A percentile compares a stretch with the other conserved stretches of the same genome.
These are phyloP conservation scores for Phycodurus eques DNA, from an alignment of 2,113 vertebrate species.

Conservation along the genomic window DNA sequence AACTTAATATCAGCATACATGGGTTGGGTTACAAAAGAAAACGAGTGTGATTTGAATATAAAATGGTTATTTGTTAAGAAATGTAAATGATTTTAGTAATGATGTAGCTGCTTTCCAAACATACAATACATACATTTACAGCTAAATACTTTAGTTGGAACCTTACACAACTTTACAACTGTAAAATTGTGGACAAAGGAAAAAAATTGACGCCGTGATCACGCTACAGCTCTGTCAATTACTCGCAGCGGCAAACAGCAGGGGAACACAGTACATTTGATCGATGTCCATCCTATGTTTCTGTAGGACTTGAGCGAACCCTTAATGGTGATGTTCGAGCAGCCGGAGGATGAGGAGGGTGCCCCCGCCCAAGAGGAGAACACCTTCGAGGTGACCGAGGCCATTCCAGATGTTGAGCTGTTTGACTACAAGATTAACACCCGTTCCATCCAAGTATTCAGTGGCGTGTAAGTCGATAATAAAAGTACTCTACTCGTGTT, in stretches of 20 bases:
- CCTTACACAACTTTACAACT: too few relatives aligned
- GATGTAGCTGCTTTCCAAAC: too few relatives aligned
- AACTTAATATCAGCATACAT: too few relatives aligned
- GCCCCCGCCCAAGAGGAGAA: constrained; percentile 63
- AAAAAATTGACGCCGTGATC: too few relatives aligned
- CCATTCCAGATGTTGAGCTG: constrained; percentile 81
- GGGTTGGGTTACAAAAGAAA: too few relatives aligned
- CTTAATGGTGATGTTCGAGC: constrained; percentile 78
- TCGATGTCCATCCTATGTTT: background rate
- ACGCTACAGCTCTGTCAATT: background rate
- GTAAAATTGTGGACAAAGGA: too few relatives aligned
- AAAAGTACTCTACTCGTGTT: background rate
- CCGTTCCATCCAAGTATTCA: constrained; percentile 85
- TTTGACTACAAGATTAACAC: constrained; percentile 72
- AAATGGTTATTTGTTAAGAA: too few relatives aligned
- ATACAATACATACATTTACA: too few relatives aligned
- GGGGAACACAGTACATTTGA: background rate
- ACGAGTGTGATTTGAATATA: too few relatives aligned
- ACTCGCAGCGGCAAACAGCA: background rate
- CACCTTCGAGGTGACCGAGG: constrained; percentile 81
- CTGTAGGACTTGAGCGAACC: constrained; percentile 85
- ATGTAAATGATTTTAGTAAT: too few relatives aligned
- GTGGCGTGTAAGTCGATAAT: constrained; percentile 81
- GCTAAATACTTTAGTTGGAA: too few relatives aligned
- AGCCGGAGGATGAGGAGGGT: constrained; percentile 72